These are phyloP conservation scores for Scaptomyza caliginosa DNA, from an alignment of 2,888 invertebrate species.

Conservation along the genomic window DNA sequence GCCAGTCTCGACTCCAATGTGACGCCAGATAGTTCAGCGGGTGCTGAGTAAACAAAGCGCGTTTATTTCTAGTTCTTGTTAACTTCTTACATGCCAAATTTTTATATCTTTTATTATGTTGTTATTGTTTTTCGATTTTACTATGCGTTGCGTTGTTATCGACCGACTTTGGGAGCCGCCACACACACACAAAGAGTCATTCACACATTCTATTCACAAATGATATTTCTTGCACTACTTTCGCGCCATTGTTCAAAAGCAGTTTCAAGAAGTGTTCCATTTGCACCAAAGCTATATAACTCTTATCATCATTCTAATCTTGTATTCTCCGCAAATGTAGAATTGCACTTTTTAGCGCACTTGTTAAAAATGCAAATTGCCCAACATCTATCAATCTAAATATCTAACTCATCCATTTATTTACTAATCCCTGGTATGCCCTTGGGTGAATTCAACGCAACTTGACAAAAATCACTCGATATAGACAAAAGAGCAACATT, in stretches of 20 bases:
- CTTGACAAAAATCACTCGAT: conserved; percentile 8
- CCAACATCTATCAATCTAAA: conserved; percentile 4
- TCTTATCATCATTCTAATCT: conserved; percentile 3
- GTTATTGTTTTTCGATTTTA: not conserved
- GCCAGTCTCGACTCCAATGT: conserved; percentile 92
- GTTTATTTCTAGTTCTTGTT: conserved; percentile 2
- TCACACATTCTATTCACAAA: conserved; percentile 54
- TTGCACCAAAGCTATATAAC: conserved; percentile 51
- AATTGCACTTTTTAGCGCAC: conserved; percentile 83
- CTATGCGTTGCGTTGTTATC: conserved; percentile 25
- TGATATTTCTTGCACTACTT: conserved; percentile 81
- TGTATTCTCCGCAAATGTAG: conserved; percentile 29
- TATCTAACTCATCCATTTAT: not conserved
- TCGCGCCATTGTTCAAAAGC: conserved; percentile 66
- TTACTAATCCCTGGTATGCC: conserved; percentile 13
- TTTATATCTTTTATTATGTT: conserved; percentile 9
- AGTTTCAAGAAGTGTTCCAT: conserved; percentile 75
- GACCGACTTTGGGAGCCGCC: conserved; percentile 30
- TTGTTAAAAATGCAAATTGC: conserved; percentile 83
- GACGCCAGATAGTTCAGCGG: conserved; percentile 88
- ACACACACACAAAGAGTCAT: not conserved
- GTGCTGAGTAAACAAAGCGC: conserved; percentile 78
- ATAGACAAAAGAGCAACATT: conserved; percentile 50
- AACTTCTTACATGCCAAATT: conserved; percentile 78
- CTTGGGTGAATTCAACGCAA: conserved; percentile 19